Conservation (phyloP, 1,140 invertebrate genomes). For the Brachionus rotundiformis region DNA sequence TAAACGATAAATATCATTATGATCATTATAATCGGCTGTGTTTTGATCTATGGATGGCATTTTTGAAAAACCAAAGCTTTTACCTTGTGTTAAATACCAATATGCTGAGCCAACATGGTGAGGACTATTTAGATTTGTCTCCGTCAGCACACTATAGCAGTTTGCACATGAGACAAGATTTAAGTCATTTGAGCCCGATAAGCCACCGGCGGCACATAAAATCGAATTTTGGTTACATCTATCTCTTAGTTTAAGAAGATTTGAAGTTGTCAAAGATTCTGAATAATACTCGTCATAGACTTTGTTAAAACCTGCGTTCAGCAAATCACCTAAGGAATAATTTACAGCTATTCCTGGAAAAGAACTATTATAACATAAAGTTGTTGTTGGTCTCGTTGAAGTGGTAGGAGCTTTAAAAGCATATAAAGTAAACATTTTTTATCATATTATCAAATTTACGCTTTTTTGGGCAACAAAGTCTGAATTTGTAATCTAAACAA, state of each 20-base stretch:
- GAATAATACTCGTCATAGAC: neutral
- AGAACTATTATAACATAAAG: neutral
- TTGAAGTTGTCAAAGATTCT: neutral
- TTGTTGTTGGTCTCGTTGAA: neutral
- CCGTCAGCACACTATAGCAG: neutral
- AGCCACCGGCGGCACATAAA: neutral
- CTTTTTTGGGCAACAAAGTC: neutral
- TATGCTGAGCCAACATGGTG: neutral
- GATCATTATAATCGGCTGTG: neutral
- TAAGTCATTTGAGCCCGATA: neutral
- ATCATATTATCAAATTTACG: conserved; percentile 13
- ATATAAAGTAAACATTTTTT: no score
- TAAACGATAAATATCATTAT: neutral
- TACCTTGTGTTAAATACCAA: neutral
- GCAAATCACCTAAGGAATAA: neutral
- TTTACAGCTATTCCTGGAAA: neutral
- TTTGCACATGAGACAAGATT: neutral
- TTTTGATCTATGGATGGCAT: neutral
- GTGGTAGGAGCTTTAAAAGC: no score
- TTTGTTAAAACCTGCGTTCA: neutral
- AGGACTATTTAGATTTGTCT: neutral
- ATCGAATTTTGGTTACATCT: neutral
- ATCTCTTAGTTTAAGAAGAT: neutral
- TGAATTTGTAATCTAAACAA: conserved; percentile 10
- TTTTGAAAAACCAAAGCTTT: neutral